phyloP scores from a whole-genome alignment of 2,888 invertebrate species.

The Gnatocerus cornutus region DNA sequence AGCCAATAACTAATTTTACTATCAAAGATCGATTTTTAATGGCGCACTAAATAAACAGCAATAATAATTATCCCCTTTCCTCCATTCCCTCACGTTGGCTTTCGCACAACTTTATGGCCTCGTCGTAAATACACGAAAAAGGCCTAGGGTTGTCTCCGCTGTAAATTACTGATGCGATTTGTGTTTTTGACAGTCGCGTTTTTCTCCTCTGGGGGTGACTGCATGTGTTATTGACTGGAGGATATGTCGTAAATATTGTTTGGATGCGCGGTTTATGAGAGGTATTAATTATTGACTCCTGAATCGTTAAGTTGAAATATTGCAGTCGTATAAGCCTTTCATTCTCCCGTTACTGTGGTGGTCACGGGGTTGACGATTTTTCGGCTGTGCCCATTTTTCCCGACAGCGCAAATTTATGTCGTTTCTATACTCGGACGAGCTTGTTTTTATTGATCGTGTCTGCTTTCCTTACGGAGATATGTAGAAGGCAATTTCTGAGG shows the following conservation, averaged over 20 bases:
- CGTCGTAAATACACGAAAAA: conserved; percentile 44
- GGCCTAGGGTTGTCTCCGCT: conserved; percentile 42
- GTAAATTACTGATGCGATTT: conserved; percentile 58
- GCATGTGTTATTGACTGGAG: conserved; percentile 55
- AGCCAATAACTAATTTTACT: not conserved
- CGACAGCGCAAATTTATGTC: not conserved
- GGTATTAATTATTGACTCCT: conserved; percentile 58
- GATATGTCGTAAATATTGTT: conserved; percentile 56
- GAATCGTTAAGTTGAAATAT: conserved; percentile 57
- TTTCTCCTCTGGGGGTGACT: conserved; percentile 53
- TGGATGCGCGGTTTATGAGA: conserved; percentile 52
- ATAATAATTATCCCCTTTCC: conserved; percentile 5
- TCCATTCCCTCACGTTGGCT: conserved; percentile 12
- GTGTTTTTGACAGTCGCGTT: conserved; percentile 60
- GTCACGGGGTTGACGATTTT: conserved; percentile 20
- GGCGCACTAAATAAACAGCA: not conserved
- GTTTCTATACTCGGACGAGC: not conserved
- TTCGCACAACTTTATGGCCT: conserved; percentile 32
- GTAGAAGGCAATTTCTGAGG: not conserved
- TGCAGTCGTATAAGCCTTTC: conserved; percentile 49
- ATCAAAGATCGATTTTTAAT: not conserved
- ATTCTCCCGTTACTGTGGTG: conserved; percentile 36
- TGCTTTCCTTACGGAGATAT: conserved; percentile 6
- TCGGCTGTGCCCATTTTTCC: not conserved
- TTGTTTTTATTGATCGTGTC: conserved; percentile 18